These are phyloP conservation scores for Xenentodon cancila DNA, from an alignment of 2,797 vertebrate genomes.

Conservation along the genomic window DNA sequence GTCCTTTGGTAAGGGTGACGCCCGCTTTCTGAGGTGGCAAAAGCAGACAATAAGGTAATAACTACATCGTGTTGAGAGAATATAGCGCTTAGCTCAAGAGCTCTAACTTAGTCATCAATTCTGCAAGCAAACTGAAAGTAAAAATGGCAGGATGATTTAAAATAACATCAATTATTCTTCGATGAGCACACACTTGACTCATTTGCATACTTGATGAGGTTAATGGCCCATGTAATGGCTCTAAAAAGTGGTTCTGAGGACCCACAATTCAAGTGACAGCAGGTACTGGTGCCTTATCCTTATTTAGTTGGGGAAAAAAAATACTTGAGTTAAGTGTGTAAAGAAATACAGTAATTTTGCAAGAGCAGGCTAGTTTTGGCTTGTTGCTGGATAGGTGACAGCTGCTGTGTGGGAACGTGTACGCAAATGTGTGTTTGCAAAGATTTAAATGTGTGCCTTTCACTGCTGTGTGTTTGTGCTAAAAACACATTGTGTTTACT, in stretches of 20 bases:
- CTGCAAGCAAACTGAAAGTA: conserved; percentile 14
- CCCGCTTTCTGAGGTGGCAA: conserved; percentile 86
- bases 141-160: conserved; percentile 34
- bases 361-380: conserved; percentile 63
- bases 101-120: conserved; percentile 12
- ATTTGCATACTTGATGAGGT: conserved; percentile 48
- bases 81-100: background rate
- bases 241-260: conserved; percentile 48
- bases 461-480: conserved; percentile 49
- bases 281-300: conserved; percentile 44
- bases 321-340: conserved; percentile 71
- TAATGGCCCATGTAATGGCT: conserved; percentile 55
- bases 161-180: conserved; percentile 23
- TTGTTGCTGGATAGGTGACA: conserved; percentile 71
- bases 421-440: conserved; percentile 50
- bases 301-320: conserved; percentile 47
- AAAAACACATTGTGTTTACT: conserved; percentile 79
- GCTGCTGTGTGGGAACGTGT: conserved; percentile 67
- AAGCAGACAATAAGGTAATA: conserved; percentile 29
- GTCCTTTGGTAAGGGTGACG: conserved; percentile 92
- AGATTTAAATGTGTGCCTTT: conserved; percentile 64
- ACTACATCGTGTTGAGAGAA: background rate
- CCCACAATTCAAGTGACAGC: conserved; percentile 38
- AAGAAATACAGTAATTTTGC: conserved; percentile 67
- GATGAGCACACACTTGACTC: conserved; percentile 13